Conservation (phyloP, 2,113 vertebrate species). For the Mohoua ochrocephala region DNA sequence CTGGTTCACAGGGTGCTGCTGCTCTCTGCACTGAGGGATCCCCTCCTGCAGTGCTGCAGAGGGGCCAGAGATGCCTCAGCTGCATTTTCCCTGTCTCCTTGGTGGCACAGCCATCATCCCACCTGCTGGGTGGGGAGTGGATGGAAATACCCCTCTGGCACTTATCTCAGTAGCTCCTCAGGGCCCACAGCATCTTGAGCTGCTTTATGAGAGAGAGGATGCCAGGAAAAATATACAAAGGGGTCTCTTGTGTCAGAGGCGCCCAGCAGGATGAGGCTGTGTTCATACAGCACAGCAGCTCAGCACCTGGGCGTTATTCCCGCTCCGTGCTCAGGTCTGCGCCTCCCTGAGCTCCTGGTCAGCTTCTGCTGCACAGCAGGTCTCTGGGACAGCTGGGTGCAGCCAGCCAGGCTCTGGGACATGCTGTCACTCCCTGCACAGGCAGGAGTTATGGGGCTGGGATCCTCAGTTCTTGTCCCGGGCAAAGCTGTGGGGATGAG, state of each 20-base stretch:
- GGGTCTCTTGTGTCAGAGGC: not conserved
- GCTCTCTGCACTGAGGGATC: not conserved
- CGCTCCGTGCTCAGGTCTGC: rapidly evolving
- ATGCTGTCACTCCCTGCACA: not conserved
- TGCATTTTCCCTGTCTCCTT: not conserved
- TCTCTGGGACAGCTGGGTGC: not conserved
- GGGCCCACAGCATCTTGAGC: not conserved
- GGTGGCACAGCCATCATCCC: not conserved
- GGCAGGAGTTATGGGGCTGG: not conserved
- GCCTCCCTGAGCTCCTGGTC: not conserved
- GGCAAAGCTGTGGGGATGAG: not conserved
- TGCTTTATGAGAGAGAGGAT: not conserved
- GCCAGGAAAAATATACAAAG: not conserved
- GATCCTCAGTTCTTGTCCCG: not conserved
- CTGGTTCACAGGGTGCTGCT: not conserved
- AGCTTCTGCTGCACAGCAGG: not conserved
- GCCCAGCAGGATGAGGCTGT: not conserved
- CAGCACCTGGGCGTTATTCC: not conserved
- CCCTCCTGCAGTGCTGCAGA: not conserved
- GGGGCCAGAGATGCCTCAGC: not conserved
- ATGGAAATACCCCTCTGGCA: not conserved
- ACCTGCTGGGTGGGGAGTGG: not conserved
- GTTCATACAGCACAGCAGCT: not conserved
- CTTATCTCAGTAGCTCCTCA: not conserved
- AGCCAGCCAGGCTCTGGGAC: not conserved